These are phyloP conservation scores for Henricia sp. DNA, from an alignment of 53 echinoderm and acorn worm genomes.

Conservation along the genomic window DNA sequence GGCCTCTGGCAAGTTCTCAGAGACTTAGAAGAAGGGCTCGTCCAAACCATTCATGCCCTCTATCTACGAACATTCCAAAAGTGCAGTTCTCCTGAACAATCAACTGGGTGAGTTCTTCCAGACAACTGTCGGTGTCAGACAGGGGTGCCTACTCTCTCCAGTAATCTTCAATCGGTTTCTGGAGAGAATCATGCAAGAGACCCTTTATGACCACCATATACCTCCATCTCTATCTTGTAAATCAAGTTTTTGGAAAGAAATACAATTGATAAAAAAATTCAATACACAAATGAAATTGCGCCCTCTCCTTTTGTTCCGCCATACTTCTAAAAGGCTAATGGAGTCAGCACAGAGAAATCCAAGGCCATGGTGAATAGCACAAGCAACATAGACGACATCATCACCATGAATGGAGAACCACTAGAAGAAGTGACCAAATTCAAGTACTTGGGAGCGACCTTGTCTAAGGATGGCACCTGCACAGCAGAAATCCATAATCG, in stretches of 20 bases:
- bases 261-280: too few species aligned
- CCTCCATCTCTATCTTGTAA: not conserved
- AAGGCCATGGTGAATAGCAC: too few species aligned
- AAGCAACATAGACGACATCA: too few species aligned
- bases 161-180: slow-evolving; percentile 54
- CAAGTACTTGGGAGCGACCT: too few species aligned
- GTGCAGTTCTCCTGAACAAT: too few species aligned
- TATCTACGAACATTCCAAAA: not conserved
- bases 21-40: slow-evolving; percentile 16
- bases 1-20: slow-evolving; percentile 18
- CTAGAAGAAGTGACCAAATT: too few species aligned
- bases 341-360: slow-evolving; percentile 28
- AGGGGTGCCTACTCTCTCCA: slow-evolving; percentile 48
- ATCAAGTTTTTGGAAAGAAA: too few species aligned
- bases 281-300: too few species aligned
- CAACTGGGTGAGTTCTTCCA: not conserved
- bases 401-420: too few species aligned
- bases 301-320: not conserved
- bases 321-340: too few species aligned
- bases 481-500: too few species aligned
- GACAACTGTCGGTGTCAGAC: slow-evolving; percentile 28
- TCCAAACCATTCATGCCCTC: slow-evolving; percentile 7
- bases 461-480: too few species aligned
- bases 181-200: slow-evolving; percentile 58
- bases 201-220: slow-evolving; percentile 8